phyloP scores from a whole-genome alignment of 2,888 invertebrate genomes.

The Ptilodon capucinus region DNA sequence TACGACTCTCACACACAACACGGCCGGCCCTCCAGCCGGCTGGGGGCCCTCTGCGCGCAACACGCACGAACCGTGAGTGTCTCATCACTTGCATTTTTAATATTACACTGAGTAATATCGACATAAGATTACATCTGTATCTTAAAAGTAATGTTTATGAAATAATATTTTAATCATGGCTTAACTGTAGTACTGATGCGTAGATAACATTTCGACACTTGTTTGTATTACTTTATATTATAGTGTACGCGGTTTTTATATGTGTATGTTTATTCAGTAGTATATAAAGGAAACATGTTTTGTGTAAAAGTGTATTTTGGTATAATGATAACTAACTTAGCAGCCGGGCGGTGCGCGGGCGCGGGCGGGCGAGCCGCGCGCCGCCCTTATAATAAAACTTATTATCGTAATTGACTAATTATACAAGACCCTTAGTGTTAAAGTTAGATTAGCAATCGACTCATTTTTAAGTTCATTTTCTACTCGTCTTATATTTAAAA shows the following conservation, averaged over 20 bases:
- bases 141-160: slow-evolving; percentile 73
- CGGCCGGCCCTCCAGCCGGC: background rate
- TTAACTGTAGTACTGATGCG: slow-evolving; percentile 81
- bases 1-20: background rate
- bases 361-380: slow-evolving; percentile 38
- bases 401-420: slow-evolving; percentile 84
- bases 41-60: slow-evolving; percentile 7
- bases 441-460: slow-evolving; percentile 70
- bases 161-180: slow-evolving; percentile 80
- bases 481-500: slow-evolving; percentile 61
- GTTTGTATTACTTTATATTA: slow-evolving; percentile 80
- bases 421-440: slow-evolving; percentile 76
- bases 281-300: slow-evolving; percentile 71
- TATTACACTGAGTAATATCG: slow-evolving; percentile 70
- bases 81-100: slow-evolving; percentile 54
- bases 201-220: slow-evolving; percentile 79
- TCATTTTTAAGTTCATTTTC: slow-evolving; percentile 67
- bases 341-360: slow-evolving; percentile 32
- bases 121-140: slow-evolving; percentile 71
- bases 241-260: slow-evolving; percentile 82
- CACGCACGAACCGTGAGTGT: slow-evolving; percentile 43
- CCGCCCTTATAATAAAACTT: slow-evolving; percentile 68
- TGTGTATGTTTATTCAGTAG: slow-evolving; percentile 82
- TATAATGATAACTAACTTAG: slow-evolving; percentile 61
- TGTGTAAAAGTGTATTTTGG: slow-evolving; percentile 81